Conservation (phyloP, 1,140 invertebrate genomes). For the Lineus longissimus region DNA sequence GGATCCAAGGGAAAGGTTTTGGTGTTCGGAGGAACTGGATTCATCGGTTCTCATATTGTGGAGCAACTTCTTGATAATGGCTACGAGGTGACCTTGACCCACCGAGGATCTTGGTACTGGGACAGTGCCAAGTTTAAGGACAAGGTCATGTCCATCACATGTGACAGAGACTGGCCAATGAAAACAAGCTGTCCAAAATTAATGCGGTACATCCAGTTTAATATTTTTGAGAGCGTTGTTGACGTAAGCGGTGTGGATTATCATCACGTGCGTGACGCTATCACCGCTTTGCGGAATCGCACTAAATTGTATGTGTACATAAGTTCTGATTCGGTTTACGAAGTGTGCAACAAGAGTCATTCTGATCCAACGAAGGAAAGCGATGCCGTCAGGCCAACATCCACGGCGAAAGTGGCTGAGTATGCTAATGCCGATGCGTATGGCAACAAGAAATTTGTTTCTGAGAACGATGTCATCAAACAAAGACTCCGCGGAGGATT, state of each 20-base stretch:
- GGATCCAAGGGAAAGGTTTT: too few relatives aligned
- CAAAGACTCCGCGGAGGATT: conserved; percentile 27
- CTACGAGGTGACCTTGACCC: conserved; percentile 44
- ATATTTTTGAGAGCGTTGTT: conserved; percentile 58
- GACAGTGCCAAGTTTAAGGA: conserved; percentile 54
- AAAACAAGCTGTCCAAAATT: conserved; percentile 24
- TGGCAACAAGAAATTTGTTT: conserved; percentile 52
- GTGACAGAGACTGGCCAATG: conserved; percentile 41
- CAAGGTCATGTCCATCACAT: conserved; percentile 10
- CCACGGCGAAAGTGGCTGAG: conserved; percentile 27
- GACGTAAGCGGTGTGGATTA: conserved; percentile 47
- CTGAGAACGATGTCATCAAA: conserved; percentile 51
- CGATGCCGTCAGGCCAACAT: conserved; percentile 48
- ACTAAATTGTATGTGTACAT: conserved; percentile 54
- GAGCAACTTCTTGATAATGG: conserved; percentile 39
- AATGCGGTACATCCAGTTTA: conserved; percentile 50
- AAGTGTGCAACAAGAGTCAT: conserved; percentile 50
- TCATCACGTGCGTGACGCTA: conserved; percentile 42
- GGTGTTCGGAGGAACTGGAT: conserved; percentile 58
- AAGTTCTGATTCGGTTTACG: conserved; percentile 58
- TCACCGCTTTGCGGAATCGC: conserved; percentile 39
- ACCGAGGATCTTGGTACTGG: conserved; percentile 57
- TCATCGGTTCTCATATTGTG: conserved; percentile 53
- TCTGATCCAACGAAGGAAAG: conserved; percentile 17
- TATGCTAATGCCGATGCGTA: conserved; percentile 48